phyloP scores from a whole-genome alignment of 2,888 invertebrate genomes.

The Oxyteleia sp. region DNA sequence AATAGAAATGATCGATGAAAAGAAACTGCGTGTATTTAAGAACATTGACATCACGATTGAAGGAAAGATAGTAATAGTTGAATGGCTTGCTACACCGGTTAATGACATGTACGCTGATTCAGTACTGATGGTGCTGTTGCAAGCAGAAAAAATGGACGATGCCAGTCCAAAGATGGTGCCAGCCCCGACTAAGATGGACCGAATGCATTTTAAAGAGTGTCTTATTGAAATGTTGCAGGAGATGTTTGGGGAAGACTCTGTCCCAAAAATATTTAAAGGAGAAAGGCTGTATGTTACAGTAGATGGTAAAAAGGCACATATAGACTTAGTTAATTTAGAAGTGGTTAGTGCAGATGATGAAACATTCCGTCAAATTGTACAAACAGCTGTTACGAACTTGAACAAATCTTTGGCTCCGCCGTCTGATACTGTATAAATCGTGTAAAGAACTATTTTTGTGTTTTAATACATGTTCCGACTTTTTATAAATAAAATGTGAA shows the following conservation, averaged over 20 bases:
- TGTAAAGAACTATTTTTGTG: too few species aligned
- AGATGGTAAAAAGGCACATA: conserved; percentile 94
- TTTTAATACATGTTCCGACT: too few species aligned
- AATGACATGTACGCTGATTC: conserved; percentile 99
- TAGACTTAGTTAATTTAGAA: conserved; percentile 94
- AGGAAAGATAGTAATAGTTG: conserved; percentile 94
- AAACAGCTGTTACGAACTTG: conserved; percentile 94
- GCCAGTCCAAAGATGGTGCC: conserved; percentile 90
- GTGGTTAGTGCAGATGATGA: conserved; percentile 95
- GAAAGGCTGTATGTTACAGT: conserved; percentile 95
- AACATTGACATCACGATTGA: conserved; percentile 94
- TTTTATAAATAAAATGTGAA: too few species aligned
- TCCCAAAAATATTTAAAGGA: conserved; percentile 97
- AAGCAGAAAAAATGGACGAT: conserved; percentile 92
- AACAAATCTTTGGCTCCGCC: conserved; percentile 93
- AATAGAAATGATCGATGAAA: conserved; percentile 92
- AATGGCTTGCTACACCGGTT: conserved; percentile 98
- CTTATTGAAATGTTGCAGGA: conserved; percentile 96
- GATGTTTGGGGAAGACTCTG: conserved; percentile 98
- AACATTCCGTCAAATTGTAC: conserved; percentile 93
- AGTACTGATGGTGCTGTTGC: conserved; percentile 95
- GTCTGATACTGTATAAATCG: conserved; percentile 81
- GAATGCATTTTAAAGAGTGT: conserved; percentile 97
- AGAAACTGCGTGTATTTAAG: conserved; percentile 93
- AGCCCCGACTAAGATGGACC: conserved; percentile 92